Percentiles rank a stretch among this genome's conserved stretches.
These are phyloP conservation scores for Leucoptera coffeella DNA, from an alignment of 2,888 invertebrate species.

Conservation along the genomic window DNA sequence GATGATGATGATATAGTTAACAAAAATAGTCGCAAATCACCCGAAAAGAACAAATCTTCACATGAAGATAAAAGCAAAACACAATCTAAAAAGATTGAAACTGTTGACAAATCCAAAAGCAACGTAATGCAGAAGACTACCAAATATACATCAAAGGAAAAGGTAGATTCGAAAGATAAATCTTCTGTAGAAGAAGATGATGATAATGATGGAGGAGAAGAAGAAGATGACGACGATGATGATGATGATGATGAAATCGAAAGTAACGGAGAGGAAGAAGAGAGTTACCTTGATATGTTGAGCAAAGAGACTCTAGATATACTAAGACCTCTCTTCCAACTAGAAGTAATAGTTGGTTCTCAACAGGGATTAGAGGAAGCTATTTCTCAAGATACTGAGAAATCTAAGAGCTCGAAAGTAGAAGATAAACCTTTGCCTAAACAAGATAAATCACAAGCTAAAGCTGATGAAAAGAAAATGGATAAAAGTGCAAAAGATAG, in stretches of 20 bases:
- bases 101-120: neutral
- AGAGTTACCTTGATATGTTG: too few species aligned
- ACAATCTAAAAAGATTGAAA: slow-evolving; percentile 9
- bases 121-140: neutral
- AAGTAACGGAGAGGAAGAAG: slow-evolving; percentile 10
- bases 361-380: too few species aligned
- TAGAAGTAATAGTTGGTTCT: too few species aligned
- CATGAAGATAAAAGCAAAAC: too few species aligned
- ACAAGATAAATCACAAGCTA: slow-evolving; percentile 11
- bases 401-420: slow-evolving; percentile 4
- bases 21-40: too few species aligned
- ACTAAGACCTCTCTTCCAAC: too few species aligned
- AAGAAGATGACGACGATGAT: neutral
- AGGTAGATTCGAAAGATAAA: slow-evolving; percentile 5
- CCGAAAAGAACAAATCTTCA: too few species aligned
- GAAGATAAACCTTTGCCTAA: slow-evolving; percentile 7
- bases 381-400: slow-evolving; percentile 2
- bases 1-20: too few species aligned
- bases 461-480: too few species aligned
- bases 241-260: slow-evolving; percentile 4
- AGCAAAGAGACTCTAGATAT: too few species aligned
- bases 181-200: slow-evolving; percentile 7
- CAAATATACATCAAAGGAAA: neutral
- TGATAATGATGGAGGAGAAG: slow-evolving; percentile 4
- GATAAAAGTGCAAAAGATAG: too few species aligned